Evolutionary conservation across 2,888 invertebrate genomes (phyloP).

Genomic region (Orthosia incerta): DNA sequence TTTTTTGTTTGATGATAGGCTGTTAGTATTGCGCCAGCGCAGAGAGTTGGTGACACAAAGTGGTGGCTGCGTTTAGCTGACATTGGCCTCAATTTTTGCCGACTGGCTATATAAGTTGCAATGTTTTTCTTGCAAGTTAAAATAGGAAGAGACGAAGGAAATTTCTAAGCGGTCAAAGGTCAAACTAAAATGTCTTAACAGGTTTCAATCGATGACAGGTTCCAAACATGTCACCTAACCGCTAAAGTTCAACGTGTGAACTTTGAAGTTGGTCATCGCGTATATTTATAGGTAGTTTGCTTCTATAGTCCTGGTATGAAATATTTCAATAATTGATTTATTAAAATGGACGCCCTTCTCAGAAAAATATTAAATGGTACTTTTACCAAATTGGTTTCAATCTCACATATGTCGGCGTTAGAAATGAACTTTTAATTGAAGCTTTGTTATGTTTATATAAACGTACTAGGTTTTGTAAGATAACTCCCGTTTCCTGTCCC

Average conservation of each 20-base stretch:
- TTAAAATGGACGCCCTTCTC: too few relatives aligned
- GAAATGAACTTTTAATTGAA: too few relatives aligned
- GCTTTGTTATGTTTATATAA: too few relatives aligned
- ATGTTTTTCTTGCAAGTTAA: slow-evolving; percentile 12
- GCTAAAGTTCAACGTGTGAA: slow-evolving; percentile 21
- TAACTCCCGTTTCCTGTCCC: too few relatives aligned
- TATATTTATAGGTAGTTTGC: background rate
- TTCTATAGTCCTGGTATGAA: background rate
- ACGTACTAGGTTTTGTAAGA: too few relatives aligned
- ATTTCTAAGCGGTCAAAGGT: background rate
- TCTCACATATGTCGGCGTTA: too few relatives aligned
- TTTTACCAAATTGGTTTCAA: background rate
- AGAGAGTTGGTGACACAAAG: slow-evolving; percentile 20
- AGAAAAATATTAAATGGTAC: too few relatives aligned
- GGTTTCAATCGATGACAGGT: background rate
- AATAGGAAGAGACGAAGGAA: background rate
- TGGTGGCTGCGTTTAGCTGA: slow-evolving; percentile 32
- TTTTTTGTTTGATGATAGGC: slow-evolving; percentile 35
- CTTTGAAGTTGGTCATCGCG: background rate
- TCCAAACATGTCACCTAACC: slow-evolving; percentile 3
- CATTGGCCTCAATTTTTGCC: slow-evolving; percentile 44
- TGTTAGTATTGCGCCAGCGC: slow-evolving; percentile 9
- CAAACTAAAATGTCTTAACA: background rate
- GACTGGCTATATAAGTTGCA: background rate
- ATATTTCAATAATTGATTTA: background rate